Evolutionary conservation across 1,140 invertebrate species (phyloP), one percentile per base, ranked within the genome.

Genomic region (Hydropsyche tenuis): DNA sequence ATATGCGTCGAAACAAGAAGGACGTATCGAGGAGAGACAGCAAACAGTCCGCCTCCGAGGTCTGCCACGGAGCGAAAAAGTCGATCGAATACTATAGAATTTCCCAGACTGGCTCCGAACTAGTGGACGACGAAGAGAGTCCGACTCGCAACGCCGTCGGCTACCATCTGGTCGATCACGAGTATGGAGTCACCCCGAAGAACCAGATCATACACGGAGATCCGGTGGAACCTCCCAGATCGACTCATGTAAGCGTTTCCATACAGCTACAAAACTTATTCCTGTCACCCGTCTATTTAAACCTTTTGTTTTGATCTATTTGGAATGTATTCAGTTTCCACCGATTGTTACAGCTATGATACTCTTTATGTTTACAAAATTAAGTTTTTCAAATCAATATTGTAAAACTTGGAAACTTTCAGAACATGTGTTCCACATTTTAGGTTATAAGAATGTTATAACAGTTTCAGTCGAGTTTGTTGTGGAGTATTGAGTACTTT

Each of bases 161-260:
- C 83, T 90, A 90, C 64, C 93, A 94, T 83, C 87, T 94, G 74
- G 86, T 93, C 74, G 93, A 94, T 84, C 93, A 94, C 81, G 93
- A 92, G 72, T 94, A 94, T 84, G 92, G 92, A 56, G 91, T 91
- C 75, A 93, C 92, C 66, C 92, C 92, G 79, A 89, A 91, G 82
- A 89, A 90, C 80, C 89, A 92, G 83, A 88, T 91, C 77, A 88
- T 90, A 79, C 81, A 84, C 51, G 85, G 85, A 78, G 83, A 83
- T 75, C 85, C 81, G 73, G 78, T 83, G 46, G 83, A 81, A 79
- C 85, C 85, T 78, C 84, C 85, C 74, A 86, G 85, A 80, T 85
- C 82, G 71, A 84, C 84, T 69, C 83, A 86, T 81, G 85, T 86
- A 80, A 82, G 71, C n/a, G n/a, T n/a, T n/a, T n/a, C n/a, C n/a